These are phyloP conservation scores for Anarrhichthys ocellatus DNA, from an alignment of 2,113 vertebrate species.

Conservation along the genomic window DNA sequence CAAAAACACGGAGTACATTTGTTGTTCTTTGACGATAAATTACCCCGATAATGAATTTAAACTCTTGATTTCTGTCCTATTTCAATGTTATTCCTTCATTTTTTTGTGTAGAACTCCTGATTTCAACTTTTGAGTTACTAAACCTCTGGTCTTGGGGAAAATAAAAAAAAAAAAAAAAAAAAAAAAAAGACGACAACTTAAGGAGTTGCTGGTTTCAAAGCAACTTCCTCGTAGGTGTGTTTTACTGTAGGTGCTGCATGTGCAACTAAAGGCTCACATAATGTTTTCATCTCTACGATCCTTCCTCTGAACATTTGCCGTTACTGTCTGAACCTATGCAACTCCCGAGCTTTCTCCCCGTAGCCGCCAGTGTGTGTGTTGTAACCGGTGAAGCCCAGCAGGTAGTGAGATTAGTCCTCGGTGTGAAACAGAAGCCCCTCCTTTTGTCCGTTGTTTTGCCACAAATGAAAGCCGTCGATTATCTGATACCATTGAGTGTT, in stretches of 20 bases:
- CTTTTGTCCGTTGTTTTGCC: conserved; percentile 65
- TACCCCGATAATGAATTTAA: not conserved
- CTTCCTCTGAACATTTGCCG: conserved; percentile 63
- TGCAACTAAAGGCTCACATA: conserved; percentile 14
- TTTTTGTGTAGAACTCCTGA: conserved; percentile 28
- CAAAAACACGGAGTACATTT: conserved; percentile 1
- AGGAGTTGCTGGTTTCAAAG: conserved; percentile 20
- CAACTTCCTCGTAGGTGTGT: conserved; percentile 7
- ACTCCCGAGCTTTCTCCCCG: conserved; percentile 73
- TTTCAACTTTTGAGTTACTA: not conserved
- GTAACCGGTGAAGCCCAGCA: conserved; percentile 64
- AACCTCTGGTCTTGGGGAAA: not conserved
- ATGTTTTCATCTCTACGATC: conserved; percentile 23
- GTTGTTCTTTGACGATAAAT: not conserved
- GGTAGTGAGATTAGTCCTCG: conserved; percentile 62
- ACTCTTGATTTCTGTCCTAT: not conserved
- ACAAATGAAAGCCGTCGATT: conserved; percentile 61
- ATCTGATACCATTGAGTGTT: conserved; percentile 72
- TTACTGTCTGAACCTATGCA: conserved; percentile 83
- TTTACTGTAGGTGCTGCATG: conserved; percentile 46
- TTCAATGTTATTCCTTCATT: not conserved
- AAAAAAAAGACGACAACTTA: not conserved
- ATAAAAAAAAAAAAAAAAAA: not conserved
- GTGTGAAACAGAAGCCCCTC: conserved; percentile 69
- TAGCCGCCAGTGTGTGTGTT: conserved; percentile 66